Percentiles rank a stretch among this genome's conserved stretches.
Evolutionary conservation across 2,888 invertebrate species (phyloP).

Genomic region (Cantharis nigra): DNA sequence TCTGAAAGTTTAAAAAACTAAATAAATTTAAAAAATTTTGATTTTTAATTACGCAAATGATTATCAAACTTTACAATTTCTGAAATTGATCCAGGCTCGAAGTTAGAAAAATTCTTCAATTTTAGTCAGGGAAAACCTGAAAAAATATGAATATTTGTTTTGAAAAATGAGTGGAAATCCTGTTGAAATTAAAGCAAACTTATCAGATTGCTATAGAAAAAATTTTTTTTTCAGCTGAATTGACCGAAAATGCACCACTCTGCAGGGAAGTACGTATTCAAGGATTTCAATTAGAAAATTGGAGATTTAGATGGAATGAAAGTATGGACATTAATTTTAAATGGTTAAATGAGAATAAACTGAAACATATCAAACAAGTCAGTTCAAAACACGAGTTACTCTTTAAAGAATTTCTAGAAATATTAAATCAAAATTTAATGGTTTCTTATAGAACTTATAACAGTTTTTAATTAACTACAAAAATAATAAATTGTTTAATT

Average conservation of each 20-base stretch:
- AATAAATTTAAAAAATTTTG: too few relatives aligned
- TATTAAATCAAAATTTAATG: background rate
- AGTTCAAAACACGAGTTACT: conserved; percentile 47
- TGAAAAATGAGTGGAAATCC: too few relatives aligned
- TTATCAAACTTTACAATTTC: too few relatives aligned
- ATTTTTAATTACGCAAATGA: too few relatives aligned
- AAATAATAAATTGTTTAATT: background rate
- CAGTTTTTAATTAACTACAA: background rate
- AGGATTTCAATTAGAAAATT: conserved; percentile 64
- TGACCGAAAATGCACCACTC: background rate
- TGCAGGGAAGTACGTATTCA: conserved; percentile 62
- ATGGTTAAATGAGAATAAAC: conserved; percentile 68
- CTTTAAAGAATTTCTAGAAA: conserved; percentile 68
- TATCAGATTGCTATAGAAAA: background rate
- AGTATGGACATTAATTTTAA: conserved; percentile 65
- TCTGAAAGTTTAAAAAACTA: too few relatives aligned
- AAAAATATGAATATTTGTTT: too few relatives aligned
- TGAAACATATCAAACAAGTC: conserved; percentile 69
- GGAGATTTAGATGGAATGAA: conserved; percentile 64
- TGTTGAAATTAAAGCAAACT: background rate
- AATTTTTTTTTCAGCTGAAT: background rate
- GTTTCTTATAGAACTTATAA: background rate
- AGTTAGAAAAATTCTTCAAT: too few relatives aligned
- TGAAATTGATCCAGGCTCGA: too few relatives aligned
- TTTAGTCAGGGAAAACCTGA: too few relatives aligned